Evolutionary conservation across 1,140 invertebrate species (phyloP), one percentile per base, ranked within the genome.

Genomic region (Adelges cooleyi): DNA sequence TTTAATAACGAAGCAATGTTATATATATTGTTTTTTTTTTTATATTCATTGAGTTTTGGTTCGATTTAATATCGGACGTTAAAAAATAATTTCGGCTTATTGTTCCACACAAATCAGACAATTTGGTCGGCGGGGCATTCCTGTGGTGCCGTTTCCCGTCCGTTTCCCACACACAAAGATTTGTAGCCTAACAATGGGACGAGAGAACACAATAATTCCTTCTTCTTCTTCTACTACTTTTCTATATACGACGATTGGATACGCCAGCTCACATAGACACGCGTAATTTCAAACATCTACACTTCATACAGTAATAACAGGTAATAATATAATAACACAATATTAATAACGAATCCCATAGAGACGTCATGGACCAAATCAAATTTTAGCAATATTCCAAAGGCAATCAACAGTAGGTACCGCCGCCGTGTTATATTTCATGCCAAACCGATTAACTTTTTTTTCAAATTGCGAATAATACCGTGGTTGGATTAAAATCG

Each of bases 141-240:
- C 25, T 33, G 17, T 13, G 42, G 42, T 46, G 42, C 23, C 33
- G 20, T 62, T 62, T 62, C 42, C 42, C 42, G 56, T 62, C 56
- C 22, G 23, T 62, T 62, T 62, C 56, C 42, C 56, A 62, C 56
- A 56, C 38, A 62, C 40, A 62, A 62, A 62, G 40, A 59, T 59
- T 17, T 10, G 18, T 13, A 22, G 56, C 11, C 27, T n/a, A 62
- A 62, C 56, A 62, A 62, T 62, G 44, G 46, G 42, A 48, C 42
- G 20, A 15, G 56, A 62, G 25, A 29, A 62, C 42, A 59, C n/a
- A n/a, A n/a, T n/a, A n/a, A n/a, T n/a, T n/a, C n/a, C n/a, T n/a
- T n/a, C n/a, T n/a, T n/a, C 44, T 59, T 46, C 40, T 22, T 18
- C 33, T 48, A 29, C 46, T 20, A 46, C 42, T 29, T 13, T 56